Conservation (phyloP, 1,140 invertebrate species). For the Globodera rostochiensis region DNA sequence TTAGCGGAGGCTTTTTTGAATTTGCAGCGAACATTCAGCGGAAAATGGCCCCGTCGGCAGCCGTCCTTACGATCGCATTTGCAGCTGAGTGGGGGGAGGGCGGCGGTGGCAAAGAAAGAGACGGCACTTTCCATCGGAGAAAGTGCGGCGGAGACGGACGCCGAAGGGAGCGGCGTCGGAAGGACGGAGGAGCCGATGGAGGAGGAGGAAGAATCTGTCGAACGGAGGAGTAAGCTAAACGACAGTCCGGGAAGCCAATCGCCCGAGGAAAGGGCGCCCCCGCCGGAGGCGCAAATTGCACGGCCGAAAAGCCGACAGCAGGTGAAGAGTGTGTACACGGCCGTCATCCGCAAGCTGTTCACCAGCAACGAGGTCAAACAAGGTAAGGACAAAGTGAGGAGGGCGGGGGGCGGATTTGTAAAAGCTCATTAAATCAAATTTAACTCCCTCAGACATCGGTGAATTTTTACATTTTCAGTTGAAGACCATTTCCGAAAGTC, state of each 20-base stretch:
- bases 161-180: not conserved
- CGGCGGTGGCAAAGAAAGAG: not conserved
- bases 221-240: not conserved
- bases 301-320: constrained; percentile 8
- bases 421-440: not conserved
- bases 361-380: constrained; percentile 28
- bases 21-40: constrained; percentile 21
- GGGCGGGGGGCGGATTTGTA: too few relatives aligned
- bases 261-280: not conserved
- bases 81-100: not conserved
- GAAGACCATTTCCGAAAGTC: constrained; percentile 31
- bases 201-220: not conserved
- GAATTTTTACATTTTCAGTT: constrained; percentile 12
- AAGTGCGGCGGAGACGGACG: constrained; percentile 9
- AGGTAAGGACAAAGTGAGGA: not conserved
- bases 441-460: not conserved
- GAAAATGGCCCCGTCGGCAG: constrained; percentile 19
- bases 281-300: not conserved
- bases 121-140: constrained; percentile 2
- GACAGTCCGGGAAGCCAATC: not conserved
- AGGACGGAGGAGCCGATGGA: not conserved
- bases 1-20: not conserved
- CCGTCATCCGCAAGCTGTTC: constrained; percentile 9
- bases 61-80: constrained; percentile 16
- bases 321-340: constrained; percentile 6